A percentile compares a stretch with the other conserved stretches of the same genome.
Conservation (phyloP, 2,797 vertebrate species). For the Pteropus rufus region DNA sequence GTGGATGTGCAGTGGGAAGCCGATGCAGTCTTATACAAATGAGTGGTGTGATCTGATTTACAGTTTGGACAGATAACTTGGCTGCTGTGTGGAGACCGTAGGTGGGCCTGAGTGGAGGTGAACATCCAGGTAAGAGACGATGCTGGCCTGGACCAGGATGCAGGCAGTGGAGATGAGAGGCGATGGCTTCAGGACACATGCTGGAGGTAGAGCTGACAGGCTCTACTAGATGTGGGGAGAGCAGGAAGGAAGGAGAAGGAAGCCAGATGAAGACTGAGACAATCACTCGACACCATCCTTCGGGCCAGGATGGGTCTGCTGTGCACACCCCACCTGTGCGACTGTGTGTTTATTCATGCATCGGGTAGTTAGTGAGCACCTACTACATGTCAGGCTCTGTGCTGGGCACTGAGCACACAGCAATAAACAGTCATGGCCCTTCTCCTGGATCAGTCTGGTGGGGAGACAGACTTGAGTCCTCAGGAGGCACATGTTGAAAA, state of each 20-base stretch:
- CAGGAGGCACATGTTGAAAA: background rate
- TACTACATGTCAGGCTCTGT: background rate
- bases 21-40: background rate
- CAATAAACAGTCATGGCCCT: background rate
- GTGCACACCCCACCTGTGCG: background rate
- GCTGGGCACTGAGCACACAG: background rate
- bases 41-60: no score
- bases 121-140: background rate
- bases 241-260: background rate
- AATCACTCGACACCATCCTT: background rate
- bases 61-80: background rate
- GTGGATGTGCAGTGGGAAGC: accelerated
- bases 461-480: background rate
- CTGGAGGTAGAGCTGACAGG: background rate
- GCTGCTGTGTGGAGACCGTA: accelerated
- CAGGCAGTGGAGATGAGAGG: background rate
- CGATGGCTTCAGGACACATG: background rate
- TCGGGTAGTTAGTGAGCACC: background rate
- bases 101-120: background rate
- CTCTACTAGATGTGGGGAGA: background rate
- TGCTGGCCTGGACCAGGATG: background rate
- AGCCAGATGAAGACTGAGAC: background rate
- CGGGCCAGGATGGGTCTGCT: background rate
- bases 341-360: background rate
- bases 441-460: background rate